These are phyloP conservation scores for Tetragonula clypearis DNA, from an alignment of 1,140 invertebrate genomes.

Conservation along the genomic window DNA sequence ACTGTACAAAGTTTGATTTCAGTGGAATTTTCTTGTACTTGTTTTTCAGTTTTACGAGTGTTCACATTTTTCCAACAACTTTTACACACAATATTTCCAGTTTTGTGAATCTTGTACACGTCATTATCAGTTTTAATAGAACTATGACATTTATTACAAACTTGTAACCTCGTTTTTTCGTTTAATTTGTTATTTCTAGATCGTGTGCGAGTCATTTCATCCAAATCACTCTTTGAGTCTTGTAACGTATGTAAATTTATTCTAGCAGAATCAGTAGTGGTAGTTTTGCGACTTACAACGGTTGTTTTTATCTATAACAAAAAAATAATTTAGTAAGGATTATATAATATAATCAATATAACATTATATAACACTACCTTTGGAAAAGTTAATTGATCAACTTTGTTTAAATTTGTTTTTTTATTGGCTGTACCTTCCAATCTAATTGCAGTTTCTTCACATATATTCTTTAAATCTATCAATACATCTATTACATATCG, in stretches of 20 bases:
- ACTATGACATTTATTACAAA: slow-evolving; percentile 69
- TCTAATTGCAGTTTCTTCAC: slow-evolving; percentile 61
- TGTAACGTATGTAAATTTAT: slow-evolving; percentile 51
- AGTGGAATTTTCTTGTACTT: background rate
- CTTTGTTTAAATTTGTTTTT: slow-evolving; percentile 32
- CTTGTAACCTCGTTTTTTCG: background rate
- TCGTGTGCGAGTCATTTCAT: background rate
- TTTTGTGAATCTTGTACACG: slow-evolving; percentile 71
- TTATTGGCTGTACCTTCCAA: slow-evolving; percentile 57
- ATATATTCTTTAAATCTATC: slow-evolving; percentile 73
- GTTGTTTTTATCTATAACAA: slow-evolving; percentile 68
- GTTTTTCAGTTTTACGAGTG: slow-evolving; percentile 46
- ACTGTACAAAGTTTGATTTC: slow-evolving; percentile 73
- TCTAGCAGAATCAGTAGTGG: slow-evolving; percentile 59
- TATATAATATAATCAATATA: background rate
- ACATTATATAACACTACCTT: slow-evolving; percentile 67
- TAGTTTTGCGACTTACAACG: slow-evolving; percentile 75
- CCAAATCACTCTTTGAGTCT: slow-evolving; percentile 66
- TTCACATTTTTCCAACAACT: slow-evolving; percentile 72
- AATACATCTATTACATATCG: slow-evolving; percentile 78
- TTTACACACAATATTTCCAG: slow-evolving; percentile 72
- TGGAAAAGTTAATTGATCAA: slow-evolving; percentile 57
- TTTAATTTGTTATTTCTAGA: background rate
- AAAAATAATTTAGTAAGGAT: too few relatives aligned
- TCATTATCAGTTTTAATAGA: slow-evolving; percentile 57